Evolutionary conservation across 2,797 vertebrate genomes (phyloP).

Genomic region (Sebastes cheni): DNA sequence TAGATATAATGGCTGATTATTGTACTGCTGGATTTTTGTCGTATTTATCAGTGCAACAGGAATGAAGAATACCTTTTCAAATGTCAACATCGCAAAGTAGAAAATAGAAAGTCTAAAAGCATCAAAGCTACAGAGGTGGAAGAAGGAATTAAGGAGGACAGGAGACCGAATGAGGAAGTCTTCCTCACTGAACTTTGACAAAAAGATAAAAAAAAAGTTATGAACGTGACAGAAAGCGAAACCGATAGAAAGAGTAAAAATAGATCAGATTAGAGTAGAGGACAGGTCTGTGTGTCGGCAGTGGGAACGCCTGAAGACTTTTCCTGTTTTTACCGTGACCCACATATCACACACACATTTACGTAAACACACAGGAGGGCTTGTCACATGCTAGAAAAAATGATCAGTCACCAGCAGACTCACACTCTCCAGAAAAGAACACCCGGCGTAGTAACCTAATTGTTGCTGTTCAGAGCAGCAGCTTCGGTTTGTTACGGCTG

Average conservation of each 20-base stretch:
- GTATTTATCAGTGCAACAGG: neutral
- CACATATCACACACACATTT: slow-evolving; percentile 23
- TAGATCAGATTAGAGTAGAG: neutral
- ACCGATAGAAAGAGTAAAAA: neutral
- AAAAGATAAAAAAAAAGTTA: neutral
- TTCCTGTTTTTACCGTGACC: slow-evolving; percentile 21
- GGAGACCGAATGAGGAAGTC: neutral
- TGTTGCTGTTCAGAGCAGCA: neutral
- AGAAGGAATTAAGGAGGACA: neutral
- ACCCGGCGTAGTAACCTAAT: neutral
- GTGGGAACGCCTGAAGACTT: slow-evolving; percentile 22
- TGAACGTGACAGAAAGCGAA: neutral
- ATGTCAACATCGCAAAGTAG: neutral
- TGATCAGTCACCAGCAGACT: slow-evolving; percentile 23
- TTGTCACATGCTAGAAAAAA: slow-evolving; percentile 18
- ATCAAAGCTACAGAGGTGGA: neutral
- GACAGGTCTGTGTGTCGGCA: neutral
- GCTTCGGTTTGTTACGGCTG: slow-evolving; percentile 6
- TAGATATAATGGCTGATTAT: neutral
- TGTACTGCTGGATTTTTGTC: neutral
- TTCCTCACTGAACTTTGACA: neutral
- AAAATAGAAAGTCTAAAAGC: neutral
- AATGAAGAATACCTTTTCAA: neutral
- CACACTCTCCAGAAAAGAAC: slow-evolving; percentile 6
- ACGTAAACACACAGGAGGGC: slow-evolving; percentile 2